Conservation (phyloP, 1,140 invertebrate species). For the Halyomorpha halys region DNA sequence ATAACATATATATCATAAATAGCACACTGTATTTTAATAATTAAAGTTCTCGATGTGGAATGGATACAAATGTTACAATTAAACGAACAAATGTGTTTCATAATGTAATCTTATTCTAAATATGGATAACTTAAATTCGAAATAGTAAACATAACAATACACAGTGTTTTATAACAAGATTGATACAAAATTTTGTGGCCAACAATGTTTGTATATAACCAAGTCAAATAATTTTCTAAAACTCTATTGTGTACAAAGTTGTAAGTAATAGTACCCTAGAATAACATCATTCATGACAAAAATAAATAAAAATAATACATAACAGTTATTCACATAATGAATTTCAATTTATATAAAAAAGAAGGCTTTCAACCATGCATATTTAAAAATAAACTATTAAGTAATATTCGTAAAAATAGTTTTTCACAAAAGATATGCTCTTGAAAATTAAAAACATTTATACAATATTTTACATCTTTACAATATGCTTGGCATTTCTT, state of each 20-base stretch:
- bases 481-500: background rate
- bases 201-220: background rate
- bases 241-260: background rate
- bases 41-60: background rate
- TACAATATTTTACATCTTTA: slow-evolving; percentile 13
- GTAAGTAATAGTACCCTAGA: background rate
- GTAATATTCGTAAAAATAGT: background rate
- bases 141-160: slow-evolving; percentile 7
- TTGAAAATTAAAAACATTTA: slow-evolving; percentile 10
- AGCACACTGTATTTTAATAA: background rate
- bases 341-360: slow-evolving; percentile 4
- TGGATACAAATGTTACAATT: background rate
- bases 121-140: background rate
- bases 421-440: slow-evolving; percentile 7
- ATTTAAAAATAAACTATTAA: slow-evolving; percentile 1
- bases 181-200: background rate
- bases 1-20: background rate
- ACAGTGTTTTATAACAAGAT: background rate
- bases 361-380: slow-evolving; percentile 1
- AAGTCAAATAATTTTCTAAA: background rate
- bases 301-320: background rate
- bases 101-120: background rate
- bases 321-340: slow-evolving; percentile 4
- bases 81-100: background rate
- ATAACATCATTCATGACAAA: background rate